These are phyloP conservation scores for Anguilla obscura DNA, from an alignment of 2,797 vertebrate species.

Conservation along the genomic window DNA sequence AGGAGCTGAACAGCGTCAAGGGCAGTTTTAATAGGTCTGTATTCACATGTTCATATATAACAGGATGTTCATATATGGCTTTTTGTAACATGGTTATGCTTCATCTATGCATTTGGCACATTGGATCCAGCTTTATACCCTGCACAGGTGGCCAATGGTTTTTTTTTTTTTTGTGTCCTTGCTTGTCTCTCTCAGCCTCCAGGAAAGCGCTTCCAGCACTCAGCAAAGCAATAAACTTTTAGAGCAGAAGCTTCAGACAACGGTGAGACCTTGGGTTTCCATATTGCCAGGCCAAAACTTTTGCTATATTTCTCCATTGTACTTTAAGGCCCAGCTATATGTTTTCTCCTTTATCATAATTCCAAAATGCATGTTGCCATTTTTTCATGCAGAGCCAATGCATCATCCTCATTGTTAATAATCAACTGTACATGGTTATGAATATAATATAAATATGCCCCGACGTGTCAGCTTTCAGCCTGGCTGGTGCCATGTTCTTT, in stretches of 20 bases:
- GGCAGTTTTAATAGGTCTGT: constrained; percentile 73
- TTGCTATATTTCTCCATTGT: neutral
- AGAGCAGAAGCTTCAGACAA: constrained; percentile 68
- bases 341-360: neutral
- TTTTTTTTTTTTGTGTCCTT: constrained; percentile 19
- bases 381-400: neutral
- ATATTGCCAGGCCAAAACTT: neutral
- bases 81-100: neutral
- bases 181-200: constrained; percentile 60
- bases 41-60: neutral
- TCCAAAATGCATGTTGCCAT: neutral
- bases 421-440: neutral
- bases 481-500: neutral
- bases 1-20: constrained; percentile 67
- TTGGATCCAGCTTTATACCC: neutral
- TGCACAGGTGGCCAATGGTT: neutral
- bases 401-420: neutral
- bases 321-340: neutral
- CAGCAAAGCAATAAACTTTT: constrained; percentile 64
- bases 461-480: neutral
- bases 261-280: constrained; percentile 57
- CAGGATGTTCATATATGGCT: neutral
- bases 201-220: constrained; percentile 67
- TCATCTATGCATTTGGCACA: neutral
- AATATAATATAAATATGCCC: too few relatives aligned